These are phyloP conservation scores for Xenus cinereus DNA, from an alignment of 2,113 vertebrate genomes.

Conservation along the genomic window DNA sequence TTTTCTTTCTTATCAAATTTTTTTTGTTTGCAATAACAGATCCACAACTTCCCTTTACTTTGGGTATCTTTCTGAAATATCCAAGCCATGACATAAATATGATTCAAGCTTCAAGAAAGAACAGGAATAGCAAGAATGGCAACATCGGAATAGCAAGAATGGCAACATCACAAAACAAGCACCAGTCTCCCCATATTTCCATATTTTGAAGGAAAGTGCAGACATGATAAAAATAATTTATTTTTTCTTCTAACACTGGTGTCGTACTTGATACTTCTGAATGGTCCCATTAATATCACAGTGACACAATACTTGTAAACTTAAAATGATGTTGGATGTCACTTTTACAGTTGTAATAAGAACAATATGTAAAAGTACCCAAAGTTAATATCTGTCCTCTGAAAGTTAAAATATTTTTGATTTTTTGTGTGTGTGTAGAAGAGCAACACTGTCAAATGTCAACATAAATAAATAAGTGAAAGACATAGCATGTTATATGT, in stretches of 20 bases:
- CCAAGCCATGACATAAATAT: neutral
- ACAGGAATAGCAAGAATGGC: neutral
- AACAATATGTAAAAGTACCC: neutral
- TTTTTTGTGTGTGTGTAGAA: neutral
- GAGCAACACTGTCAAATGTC: neutral
- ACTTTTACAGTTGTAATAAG: neutral
- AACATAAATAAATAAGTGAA: neutral
- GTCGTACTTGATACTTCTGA: neutral
- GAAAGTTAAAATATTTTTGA: neutral
- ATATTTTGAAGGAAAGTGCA: neutral
- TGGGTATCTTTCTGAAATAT: neutral
- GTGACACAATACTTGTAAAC: neutral
- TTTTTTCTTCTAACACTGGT: neutral
- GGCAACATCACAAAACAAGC: neutral
- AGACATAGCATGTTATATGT: neutral
- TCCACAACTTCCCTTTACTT: neutral
- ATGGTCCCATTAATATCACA: neutral
- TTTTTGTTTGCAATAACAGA: neutral
- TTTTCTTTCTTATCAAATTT: neutral
- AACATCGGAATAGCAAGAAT: neutral
- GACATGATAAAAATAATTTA: neutral
- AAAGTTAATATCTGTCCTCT: neutral
- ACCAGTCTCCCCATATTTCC: neutral
- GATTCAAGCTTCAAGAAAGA: neutral
- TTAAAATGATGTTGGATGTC: neutral